These are phyloP conservation scores for Cynodonichthys magdalenae DNA, from an alignment of 2,797 vertebrate species.

Conservation along the genomic window DNA sequence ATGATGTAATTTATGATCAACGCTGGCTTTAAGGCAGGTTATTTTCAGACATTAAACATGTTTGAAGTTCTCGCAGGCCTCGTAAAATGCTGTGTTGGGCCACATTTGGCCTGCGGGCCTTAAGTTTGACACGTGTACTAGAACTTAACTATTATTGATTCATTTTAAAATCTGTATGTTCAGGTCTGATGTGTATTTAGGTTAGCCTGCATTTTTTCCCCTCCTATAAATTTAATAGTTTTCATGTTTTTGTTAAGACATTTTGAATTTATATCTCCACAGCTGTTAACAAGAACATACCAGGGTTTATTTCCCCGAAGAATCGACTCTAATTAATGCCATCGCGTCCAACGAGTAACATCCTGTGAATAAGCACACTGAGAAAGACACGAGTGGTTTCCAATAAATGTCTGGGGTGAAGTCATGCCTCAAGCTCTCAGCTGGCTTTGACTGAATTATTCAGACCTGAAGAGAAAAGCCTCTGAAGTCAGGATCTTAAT, in stretches of 20 bases:
- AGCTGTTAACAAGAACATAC: background rate
- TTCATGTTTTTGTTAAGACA: background rate
- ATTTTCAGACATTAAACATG: no score
- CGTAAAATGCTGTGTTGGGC: no score
- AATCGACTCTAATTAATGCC: slow-evolving; percentile 6
- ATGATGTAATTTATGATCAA: no score
- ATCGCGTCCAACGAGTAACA: background rate
- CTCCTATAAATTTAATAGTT: background rate
- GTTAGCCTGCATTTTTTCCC: no score
- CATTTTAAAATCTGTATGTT: slow-evolving; percentile 1
- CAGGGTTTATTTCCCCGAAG: background rate
- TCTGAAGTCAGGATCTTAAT: no score
- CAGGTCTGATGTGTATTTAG: background rate
- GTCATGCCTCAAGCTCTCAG: slow-evolving; percentile 25
- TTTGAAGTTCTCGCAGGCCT: no score
- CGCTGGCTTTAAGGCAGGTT: no score
- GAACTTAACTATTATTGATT: background rate
- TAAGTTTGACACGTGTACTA: no score
- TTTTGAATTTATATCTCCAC: background rate
- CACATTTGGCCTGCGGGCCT: no score
- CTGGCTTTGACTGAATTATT: slow-evolving; percentile 16
- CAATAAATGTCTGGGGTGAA: slow-evolving; percentile 4
- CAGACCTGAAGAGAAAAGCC: background rate
- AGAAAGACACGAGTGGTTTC: slow-evolving; percentile 30
- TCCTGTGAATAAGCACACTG: background rate